Evolutionary conservation across 2,797 vertebrate species (phyloP).

Genomic region (Rhinella marina): DNA sequence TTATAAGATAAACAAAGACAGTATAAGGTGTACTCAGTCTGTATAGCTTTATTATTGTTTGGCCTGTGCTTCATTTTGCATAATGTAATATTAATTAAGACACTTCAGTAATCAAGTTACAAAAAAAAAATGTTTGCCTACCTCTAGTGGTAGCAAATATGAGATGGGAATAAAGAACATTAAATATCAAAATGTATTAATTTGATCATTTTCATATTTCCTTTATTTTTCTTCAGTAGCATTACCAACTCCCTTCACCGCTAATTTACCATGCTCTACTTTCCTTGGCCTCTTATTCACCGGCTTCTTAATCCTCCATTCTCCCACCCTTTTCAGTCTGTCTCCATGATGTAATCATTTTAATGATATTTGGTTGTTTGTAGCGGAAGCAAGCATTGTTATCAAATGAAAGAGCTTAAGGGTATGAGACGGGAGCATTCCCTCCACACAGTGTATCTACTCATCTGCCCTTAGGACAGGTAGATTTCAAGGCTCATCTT

Average conservation of each 20-base stretch:
- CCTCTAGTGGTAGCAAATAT: too few species aligned
- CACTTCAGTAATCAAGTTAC: too few species aligned
- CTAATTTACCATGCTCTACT: slow-evolving; percentile 18
- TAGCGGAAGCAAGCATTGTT: slow-evolving; percentile 47
- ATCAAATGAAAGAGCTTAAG: slow-evolving; percentile 59
- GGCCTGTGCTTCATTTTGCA: too few species aligned
- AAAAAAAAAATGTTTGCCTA: too few species aligned
- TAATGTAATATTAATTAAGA: too few species aligned
- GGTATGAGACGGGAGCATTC: slow-evolving; percentile 59
- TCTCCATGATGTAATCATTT: slow-evolving; percentile 59
- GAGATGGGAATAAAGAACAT: too few species aligned
- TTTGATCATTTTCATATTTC: not conserved
- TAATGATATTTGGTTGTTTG: slow-evolving; percentile 60
- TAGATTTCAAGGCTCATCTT: slow-evolving; percentile 57
- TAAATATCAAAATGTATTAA: not conserved
- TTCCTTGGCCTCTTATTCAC: slow-evolving; percentile 3
- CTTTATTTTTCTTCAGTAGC: not conserved
- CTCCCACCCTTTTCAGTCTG: slow-evolving; percentile 23
- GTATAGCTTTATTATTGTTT: too few species aligned
- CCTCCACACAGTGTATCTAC: slow-evolving; percentile 53
- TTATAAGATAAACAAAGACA: too few species aligned
- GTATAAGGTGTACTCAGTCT: too few species aligned
- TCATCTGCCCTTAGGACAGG: slow-evolving; percentile 62
- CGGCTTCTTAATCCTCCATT: not conserved
- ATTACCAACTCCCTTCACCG: not conserved